Evolutionary conservation across 2,113 vertebrate species (phyloP).

Genomic region (Typhlomys cinereus): DNA sequence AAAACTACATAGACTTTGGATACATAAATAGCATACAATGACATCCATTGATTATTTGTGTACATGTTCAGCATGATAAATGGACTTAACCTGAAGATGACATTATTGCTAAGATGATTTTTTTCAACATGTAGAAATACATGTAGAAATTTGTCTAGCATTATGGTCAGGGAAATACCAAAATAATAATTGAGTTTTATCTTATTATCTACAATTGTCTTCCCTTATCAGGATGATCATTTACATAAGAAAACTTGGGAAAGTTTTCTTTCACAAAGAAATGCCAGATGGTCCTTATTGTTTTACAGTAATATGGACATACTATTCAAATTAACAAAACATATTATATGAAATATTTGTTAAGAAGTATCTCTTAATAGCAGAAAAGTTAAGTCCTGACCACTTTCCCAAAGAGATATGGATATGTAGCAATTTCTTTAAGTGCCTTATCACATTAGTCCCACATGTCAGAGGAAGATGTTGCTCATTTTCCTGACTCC

Average conservation of each 20-base stretch:
- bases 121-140: constrained; percentile 1
- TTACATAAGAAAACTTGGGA: constrained; percentile 2
- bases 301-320: constrained; percentile 44
- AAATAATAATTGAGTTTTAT: constrained; percentile 56
- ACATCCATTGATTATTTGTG: constrained; percentile 45
- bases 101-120: constrained; percentile 45
- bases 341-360: constrained; percentile 30
- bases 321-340: constrained; percentile 46
- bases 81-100: not conserved
- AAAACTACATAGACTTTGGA: constrained; percentile 43
- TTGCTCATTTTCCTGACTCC: not conserved
- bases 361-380: constrained; percentile 25
- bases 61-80: constrained; percentile 49
- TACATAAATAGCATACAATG: constrained; percentile 25
- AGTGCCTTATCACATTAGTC: constrained; percentile 28
- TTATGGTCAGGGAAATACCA: constrained; percentile 28
- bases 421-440: constrained; percentile 39
- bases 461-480: constrained; percentile 6
- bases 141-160: constrained; percentile 38
- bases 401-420: constrained; percentile 49
- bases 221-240: not conserved
- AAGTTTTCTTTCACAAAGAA: constrained; percentile 59
- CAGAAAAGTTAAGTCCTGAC: constrained; percentile 40
- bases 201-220: constrained; percentile 25
- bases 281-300: constrained; percentile 39